phyloP scores from a whole-genome alignment of 2,113 vertebrate genomes.

The Cairina moschata region DNA sequence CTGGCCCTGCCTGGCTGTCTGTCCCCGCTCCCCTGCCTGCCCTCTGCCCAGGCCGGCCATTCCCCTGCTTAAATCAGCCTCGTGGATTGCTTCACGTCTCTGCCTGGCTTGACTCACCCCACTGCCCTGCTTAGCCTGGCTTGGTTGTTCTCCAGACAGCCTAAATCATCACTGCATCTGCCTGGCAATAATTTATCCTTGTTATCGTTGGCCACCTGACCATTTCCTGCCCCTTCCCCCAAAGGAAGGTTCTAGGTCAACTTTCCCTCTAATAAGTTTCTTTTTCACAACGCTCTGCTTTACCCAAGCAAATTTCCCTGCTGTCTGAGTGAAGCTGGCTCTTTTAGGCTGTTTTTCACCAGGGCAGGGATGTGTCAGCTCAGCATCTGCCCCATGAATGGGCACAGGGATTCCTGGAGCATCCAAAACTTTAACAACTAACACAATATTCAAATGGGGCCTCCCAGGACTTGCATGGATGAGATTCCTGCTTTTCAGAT shows the following conservation, averaged over 20 bases:
- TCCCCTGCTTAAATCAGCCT: neutral
- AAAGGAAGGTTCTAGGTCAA: neutral
- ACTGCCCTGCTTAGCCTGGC: neutral
- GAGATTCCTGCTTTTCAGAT: neutral
- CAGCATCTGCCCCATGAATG: neutral
- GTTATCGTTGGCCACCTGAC: neutral
- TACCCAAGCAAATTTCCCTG: neutral
- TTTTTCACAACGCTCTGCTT: neutral
- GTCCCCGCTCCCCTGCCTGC: fast-evolving
- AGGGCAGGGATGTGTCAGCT: neutral
- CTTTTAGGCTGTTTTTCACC: neutral
- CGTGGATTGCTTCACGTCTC: neutral
- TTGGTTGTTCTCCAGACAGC: neutral
- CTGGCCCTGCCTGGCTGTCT: neutral
- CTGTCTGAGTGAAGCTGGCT: neutral
- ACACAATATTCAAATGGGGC: neutral
- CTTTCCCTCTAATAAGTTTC: neutral
- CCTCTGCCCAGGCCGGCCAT: fast-evolving
- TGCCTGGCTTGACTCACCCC: neutral
- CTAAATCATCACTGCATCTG: neutral
- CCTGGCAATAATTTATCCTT: neutral
- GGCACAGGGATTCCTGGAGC: neutral
- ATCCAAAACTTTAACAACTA: neutral
- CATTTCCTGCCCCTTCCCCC: neutral
- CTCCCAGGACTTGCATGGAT: neutral